phyloP scores from a whole-genome alignment of 2,113 vertebrate genomes.

The Pseudorasbora parva region DNA sequence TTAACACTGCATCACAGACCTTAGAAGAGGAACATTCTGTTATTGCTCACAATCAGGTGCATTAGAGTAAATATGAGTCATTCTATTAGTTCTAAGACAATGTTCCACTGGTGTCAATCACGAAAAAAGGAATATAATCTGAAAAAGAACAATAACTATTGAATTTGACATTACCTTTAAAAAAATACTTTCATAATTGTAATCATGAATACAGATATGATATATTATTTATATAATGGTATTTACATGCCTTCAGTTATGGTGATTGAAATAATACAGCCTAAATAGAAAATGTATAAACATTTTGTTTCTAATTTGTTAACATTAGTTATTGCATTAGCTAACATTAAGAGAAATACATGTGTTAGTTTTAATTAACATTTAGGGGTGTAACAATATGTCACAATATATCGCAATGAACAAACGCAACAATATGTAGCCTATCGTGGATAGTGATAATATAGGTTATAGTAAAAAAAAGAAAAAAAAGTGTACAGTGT shows the following conservation, averaged over 20 bases:
- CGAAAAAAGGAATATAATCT: background rate
- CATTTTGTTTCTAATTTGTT: no score
- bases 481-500: no score
- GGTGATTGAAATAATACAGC: background rate
- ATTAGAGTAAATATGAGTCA: slow-evolving; percentile 14
- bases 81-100: background rate
- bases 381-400: no score
- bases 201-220: background rate
- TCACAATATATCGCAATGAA: no score
- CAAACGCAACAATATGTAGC: no score
- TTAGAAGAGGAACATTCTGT: slow-evolving; percentile 7
- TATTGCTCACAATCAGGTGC: background rate
- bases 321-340: background rate
- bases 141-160: background rate
- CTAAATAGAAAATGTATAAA: background rate
- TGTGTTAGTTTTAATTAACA: background rate
- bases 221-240: background rate
- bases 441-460: no score
- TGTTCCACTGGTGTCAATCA: background rate
- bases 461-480: no score
- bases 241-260: background rate
- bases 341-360: background rate
- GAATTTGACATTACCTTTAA: background rate
- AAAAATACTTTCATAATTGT: background rate
- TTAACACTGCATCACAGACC: background rate